These are phyloP conservation scores for Pecten maximus DNA, from an alignment of 2,888 invertebrate species.

Conservation along the genomic window DNA sequence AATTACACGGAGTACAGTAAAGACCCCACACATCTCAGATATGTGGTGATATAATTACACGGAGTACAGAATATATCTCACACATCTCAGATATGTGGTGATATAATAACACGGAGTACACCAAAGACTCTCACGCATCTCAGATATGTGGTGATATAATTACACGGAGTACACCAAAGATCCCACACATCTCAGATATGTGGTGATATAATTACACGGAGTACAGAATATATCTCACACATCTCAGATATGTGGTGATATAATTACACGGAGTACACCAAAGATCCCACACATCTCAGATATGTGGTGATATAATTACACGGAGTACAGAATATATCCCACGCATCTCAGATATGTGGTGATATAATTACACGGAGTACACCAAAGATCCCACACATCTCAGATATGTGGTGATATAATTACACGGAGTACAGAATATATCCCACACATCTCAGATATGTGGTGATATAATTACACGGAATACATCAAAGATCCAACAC, in stretches of 20 bases:
- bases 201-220: too few relatives aligned
- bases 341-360: too few relatives aligned
- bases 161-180: not conserved
- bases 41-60: not conserved
- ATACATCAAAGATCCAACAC: not conserved
- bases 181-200: not conserved
- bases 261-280: not conserved
- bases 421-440: not conserved
- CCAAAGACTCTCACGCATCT: too few relatives aligned
- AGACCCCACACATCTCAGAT: too few relatives aligned
- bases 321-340: too few relatives aligned
- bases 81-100: not conserved
- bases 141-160: not conserved
- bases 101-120: not conserved
- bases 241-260: not conserved
- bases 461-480: not conserved
- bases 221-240: too few relatives aligned
- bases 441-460: too few relatives aligned
- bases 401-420: too few relatives aligned
- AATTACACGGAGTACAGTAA: not conserved
- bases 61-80: not conserved
- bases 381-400: not conserved
- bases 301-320: not conserved
- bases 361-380: too few relatives aligned
- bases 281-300: not conserved